Percentiles rank a stretch among this genome's conserved stretches.
Conservation (phyloP, 2,113 vertebrate genomes). For the Eudyptes chrysolophus region DNA sequence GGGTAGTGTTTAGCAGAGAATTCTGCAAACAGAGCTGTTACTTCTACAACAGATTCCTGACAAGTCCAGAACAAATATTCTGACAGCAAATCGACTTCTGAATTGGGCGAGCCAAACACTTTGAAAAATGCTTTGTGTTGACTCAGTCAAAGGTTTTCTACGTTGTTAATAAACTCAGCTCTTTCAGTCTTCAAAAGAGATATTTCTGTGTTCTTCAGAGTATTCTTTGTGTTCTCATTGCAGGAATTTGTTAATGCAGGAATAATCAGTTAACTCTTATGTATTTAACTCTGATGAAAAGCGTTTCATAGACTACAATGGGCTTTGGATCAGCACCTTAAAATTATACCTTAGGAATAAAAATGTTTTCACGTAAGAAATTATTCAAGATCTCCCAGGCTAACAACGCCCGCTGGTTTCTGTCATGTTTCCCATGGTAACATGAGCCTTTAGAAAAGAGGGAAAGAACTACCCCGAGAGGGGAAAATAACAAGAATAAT, state of each 20-base stretch:
- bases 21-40: conserved; percentile 39
- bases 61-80: conserved; percentile 45
- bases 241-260: neutral
- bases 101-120: neutral
- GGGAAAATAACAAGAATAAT: neutral
- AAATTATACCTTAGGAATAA: neutral
- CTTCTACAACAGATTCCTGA: neutral
- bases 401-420: neutral
- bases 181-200: neutral
- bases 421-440: neutral
- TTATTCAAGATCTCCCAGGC: neutral
- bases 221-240: neutral
- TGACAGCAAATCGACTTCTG: conserved; percentile 12
- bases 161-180: neutral
- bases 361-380: neutral
- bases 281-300: neutral
- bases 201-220: neutral
- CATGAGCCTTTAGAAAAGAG: neutral
- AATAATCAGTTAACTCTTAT: neutral
- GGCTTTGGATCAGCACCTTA: neutral
- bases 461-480: neutral
- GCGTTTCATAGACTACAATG: neutral
- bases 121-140: neutral
- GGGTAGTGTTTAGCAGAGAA: neutral
- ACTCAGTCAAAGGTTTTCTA: conserved; percentile 14